phyloP scores from a whole-genome alignment of 2,113 vertebrate genomes.

The Lepisosteus oculatus region DNA sequence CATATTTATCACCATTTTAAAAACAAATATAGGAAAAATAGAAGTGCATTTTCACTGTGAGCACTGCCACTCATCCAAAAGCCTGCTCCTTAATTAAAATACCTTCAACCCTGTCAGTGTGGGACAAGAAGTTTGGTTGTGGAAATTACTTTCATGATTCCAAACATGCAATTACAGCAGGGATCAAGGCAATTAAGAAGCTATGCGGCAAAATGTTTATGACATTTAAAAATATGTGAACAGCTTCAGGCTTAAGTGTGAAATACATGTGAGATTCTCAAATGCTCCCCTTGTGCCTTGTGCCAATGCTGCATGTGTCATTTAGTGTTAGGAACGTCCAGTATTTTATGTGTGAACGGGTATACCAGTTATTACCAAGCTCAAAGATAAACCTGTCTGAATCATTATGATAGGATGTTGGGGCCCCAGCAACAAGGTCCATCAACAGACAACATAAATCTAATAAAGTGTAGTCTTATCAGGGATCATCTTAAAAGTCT shows the following conservation, averaged over 20 bases:
- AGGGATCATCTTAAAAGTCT: slow-evolving; percentile 57
- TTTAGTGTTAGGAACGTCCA: slow-evolving; percentile 59
- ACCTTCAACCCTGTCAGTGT: slow-evolving; percentile 21
- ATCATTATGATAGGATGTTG: slow-evolving; percentile 59
- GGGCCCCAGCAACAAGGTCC: slow-evolving; percentile 56
- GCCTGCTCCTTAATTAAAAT: slow-evolving; percentile 42
- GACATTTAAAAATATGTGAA: background rate
- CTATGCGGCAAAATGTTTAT: background rate
- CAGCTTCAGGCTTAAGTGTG: background rate
- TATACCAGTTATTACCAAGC: slow-evolving; percentile 74
- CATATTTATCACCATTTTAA: slow-evolving; percentile 50
- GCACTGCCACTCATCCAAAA: no score
- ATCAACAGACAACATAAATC: slow-evolving; percentile 60
- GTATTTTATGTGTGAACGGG: slow-evolving; percentile 58
- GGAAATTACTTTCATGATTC: slow-evolving; percentile 11
- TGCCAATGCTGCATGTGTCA: slow-evolving; percentile 47
- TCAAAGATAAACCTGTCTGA: slow-evolving; percentile 57
- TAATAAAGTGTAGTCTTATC: slow-evolving; percentile 55
- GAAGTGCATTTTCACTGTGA: no score
- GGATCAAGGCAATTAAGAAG: slow-evolving; percentile 18
- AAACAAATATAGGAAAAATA: slow-evolving; percentile 18
- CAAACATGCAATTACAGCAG: slow-evolving; percentile 20
- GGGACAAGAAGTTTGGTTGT: slow-evolving; percentile 9
- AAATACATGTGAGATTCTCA: background rate
- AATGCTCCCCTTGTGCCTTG: background rate